A percentile compares a stretch with the other conserved stretches of the same genome.
phyloP scores from a whole-genome alignment of 2,797 vertebrate species.

The Etheostoma perlongum region DNA sequence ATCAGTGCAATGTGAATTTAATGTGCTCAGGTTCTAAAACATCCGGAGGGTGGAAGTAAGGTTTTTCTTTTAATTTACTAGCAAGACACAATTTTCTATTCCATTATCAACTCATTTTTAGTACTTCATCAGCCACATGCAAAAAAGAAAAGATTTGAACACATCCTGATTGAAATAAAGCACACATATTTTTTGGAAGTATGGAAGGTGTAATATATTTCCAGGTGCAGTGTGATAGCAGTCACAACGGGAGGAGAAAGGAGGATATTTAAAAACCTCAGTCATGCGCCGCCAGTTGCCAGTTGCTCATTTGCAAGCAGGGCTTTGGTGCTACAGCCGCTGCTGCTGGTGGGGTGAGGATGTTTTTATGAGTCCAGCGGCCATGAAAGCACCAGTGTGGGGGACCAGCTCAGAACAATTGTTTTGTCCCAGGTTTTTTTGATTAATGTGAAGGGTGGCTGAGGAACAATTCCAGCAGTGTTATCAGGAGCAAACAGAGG shows the following conservation, averaged over 20 bases:
- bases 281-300: conserved; percentile 28
- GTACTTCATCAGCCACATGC: conserved; percentile 29
- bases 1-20: conserved; percentile 68
- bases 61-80: conserved; percentile 39
- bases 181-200: neutral
- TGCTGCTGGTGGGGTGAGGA: conserved; percentile 26
- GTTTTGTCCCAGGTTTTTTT: conserved; percentile 71
- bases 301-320: conserved; percentile 40
- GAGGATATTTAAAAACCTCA: conserved; percentile 47
- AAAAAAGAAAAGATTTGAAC: neutral
- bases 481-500: conserved; percentile 81
- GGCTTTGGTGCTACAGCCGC: conserved; percentile 27
- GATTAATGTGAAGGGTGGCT: conserved; percentile 72
- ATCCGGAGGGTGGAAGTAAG: conserved; percentile 26
- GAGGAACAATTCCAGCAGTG: conserved; percentile 77
- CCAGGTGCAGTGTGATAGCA: conserved; percentile 4
- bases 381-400: conserved; percentile 61
- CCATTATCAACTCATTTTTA: conserved; percentile 35
- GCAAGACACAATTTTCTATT: conserved; percentile 17
- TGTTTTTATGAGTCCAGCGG: conserved; percentile 59
- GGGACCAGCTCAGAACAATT: conserved; percentile 54
- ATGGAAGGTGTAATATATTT: neutral
- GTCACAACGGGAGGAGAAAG: conserved; percentile 21
- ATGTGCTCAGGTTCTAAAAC: conserved; percentile 45
- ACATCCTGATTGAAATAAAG: conserved; percentile 5